Evolutionary conservation across 2,797 vertebrate species (phyloP), one percentile per base, ranked within the genome.

Genomic region (Cuculus canorus): DNA sequence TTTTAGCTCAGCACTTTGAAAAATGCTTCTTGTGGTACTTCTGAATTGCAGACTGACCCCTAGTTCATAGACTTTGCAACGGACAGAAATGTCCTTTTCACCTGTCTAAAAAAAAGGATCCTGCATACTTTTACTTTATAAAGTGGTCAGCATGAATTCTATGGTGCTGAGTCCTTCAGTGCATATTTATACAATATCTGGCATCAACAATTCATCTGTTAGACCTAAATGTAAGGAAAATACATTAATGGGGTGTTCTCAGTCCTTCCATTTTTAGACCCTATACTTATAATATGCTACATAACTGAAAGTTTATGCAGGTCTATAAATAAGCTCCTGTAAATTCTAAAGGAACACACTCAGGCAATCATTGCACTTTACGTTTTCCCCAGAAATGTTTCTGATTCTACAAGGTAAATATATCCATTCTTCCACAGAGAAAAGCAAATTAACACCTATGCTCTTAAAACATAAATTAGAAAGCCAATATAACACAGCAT

Each of bases 281-380:
- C 18, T 45, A 16, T 19, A 63, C 45, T 90, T 88, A 53, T 81
- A 93, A 92, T 10, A 84, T 28, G 71, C 75, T 87, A 92, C 71
- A 68, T 68, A 92, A 95, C 70, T 64, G 47, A 69, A 96, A 80
- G 75, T 87, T 92, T 90, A 77, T 61, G 53, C 60, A 92, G 54
- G 68, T 79, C 95, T 95, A 92, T 86, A 91, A 95, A 95, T 89
- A 93, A 84, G 52, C 53, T 87, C 70, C 88, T 70, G 57, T 82
- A 93, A 94, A 94, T 93, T 94, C 81, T 88, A 32, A 87, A 81
- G 37, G 64, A 95, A 90, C 83, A 94, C 90, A 94, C 68, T 75
- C 91, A 78, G n/a, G 47, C 60, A 86, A 84, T 66, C 70, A 91
- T 1, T 39, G 57, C 28, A 85, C 57, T 78, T 87, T 2, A 71